Base-by-base conservation (phyloP, 2,888 invertebrate species). In the Subacronicta megacephala region DNA sequence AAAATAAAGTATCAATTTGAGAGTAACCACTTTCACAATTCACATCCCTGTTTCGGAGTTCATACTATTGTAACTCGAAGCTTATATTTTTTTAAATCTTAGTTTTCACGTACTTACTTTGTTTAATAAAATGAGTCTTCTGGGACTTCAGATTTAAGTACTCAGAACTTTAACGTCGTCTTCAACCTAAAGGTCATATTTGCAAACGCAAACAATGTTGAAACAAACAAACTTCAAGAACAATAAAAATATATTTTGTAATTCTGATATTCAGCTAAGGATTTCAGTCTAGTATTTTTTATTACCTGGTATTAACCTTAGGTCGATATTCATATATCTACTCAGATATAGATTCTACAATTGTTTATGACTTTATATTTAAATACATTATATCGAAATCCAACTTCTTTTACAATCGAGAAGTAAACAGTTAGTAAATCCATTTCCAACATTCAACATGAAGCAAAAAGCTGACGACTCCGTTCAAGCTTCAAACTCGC, bases 381-480 rank as follows among this genome's bases (percentile, higher is more conserved):
- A 16, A 18, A 12, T 5, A 23, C 10, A 49, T n/a, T 12, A 38
- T 23, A 33, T 18, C 33, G 15, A 33, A 13, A 38, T 29, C 51
- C 15, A 29, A 41, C 37, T 7, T 51, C 37, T 37, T 62, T 43
- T 47, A 61, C 57, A 44, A 69, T 83, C 83, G 85, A 84, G 81
- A 83, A 72, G 59, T 46, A 40, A 58, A 45, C 66, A 64, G 49
- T 31, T 77, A 72, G 84, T 88, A 83, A 54, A 65, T 60, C 51
- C 62, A 44, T 58, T 58, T 64, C 49, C 62, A 42, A 52, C 58
- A 54, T 64, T 50, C 62, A 42, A 52, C 58, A 54, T 52, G 29
- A 67, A 85, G 85, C 88, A 88, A 90, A 88, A 90, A 89, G 88
- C 87, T 85, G 77, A 62, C 65, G 80, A 55, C 73, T 77, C 62